Evolutionary conservation across 2,113 vertebrate species (phyloP).

Genomic region (Scalopus aquaticus): DNA sequence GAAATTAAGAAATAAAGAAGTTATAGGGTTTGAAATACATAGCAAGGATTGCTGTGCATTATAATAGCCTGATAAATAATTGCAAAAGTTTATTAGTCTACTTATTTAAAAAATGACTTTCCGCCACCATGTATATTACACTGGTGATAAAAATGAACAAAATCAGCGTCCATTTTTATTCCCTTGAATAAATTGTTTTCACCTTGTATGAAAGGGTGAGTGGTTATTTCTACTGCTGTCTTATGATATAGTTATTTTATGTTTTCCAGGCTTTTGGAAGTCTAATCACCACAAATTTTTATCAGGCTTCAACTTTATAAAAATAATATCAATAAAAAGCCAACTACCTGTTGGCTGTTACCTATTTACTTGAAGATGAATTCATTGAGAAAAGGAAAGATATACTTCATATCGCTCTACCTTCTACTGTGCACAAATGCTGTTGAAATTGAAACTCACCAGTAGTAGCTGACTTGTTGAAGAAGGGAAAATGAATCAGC

Average conservation of each 20-base stretch:
- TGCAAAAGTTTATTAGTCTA: slow-evolving; percentile 67
- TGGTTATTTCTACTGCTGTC: slow-evolving; percentile 22
- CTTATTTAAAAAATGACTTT: slow-evolving; percentile 58
- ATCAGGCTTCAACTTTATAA: not conserved
- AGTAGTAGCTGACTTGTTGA: not conserved
- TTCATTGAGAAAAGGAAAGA: slow-evolving; percentile 20
- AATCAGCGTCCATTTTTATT: slow-evolving; percentile 43
- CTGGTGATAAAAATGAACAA: slow-evolving; percentile 57
- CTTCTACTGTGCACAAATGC: not conserved
- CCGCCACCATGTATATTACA: not conserved
- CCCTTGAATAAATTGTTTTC: slow-evolving; percentile 50
- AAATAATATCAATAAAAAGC: slow-evolving; percentile 3
- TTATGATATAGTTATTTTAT: not conserved
- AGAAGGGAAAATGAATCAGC: slow-evolving; percentile 7
- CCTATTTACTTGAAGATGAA: slow-evolving; percentile 29
- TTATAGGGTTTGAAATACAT: slow-evolving; percentile 54
- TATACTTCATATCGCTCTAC: not conserved
- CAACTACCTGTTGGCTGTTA: not conserved
- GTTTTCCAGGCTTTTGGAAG: slow-evolving; percentile 26
- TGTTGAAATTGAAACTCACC: not conserved
- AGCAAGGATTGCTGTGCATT: slow-evolving; percentile 10
- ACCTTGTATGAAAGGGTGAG: slow-evolving; percentile 43
- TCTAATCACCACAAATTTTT: slow-evolving; percentile 8
- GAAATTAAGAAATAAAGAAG: slow-evolving; percentile 71
- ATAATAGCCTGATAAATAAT: slow-evolving; percentile 71